Percentiles rank a stretch among this genome's conserved stretches.
These are phyloP conservation scores for Selene dorsalis DNA, from an alignment of 2,797 vertebrate species.

Conservation along the genomic window DNA sequence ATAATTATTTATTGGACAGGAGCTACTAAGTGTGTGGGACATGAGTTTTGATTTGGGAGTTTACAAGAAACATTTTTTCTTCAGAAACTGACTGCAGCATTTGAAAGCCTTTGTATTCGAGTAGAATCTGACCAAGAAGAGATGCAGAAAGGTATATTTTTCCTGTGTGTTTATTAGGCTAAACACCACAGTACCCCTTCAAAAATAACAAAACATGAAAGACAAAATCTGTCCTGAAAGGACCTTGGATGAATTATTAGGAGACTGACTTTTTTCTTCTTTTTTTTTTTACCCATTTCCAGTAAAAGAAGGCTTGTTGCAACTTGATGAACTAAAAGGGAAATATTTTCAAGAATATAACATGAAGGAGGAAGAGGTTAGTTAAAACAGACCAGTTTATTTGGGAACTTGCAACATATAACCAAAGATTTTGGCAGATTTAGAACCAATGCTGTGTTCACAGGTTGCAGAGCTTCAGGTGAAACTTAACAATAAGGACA, in stretches of 20 bases:
- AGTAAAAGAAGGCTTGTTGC: conserved; percentile 90
- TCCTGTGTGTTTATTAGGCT: neutral
- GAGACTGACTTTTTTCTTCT: neutral
- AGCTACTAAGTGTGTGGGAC: neutral
- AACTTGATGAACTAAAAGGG: conserved; percentile 85
- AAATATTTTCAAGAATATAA: conserved; percentile 83
- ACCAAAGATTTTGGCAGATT: conserved; percentile 22
- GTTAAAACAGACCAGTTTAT: conserved; percentile 30
- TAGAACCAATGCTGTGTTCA: conserved; percentile 15
- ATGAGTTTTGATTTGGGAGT: neutral
- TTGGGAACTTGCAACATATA: neutral
- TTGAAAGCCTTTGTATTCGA: conserved; percentile 88
- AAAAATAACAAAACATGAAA: neutral
- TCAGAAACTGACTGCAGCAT: conserved; percentile 88
- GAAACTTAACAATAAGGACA: conserved; percentile 84
- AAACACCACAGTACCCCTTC: neutral
- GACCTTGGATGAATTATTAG: neutral
- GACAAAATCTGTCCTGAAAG: neutral
- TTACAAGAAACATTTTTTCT: conserved; percentile 32
- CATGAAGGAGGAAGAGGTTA: conserved; percentile 89
- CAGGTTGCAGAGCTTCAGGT: conserved; percentile 85
- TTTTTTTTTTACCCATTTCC: conserved; percentile 38
- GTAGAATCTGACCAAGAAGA: conserved; percentile 88
- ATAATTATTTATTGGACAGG: neutral
- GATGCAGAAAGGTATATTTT: conserved; percentile 87